phyloP scores from a whole-genome alignment of 2,113 vertebrate species.

The Ardeotis arabs region DNA sequence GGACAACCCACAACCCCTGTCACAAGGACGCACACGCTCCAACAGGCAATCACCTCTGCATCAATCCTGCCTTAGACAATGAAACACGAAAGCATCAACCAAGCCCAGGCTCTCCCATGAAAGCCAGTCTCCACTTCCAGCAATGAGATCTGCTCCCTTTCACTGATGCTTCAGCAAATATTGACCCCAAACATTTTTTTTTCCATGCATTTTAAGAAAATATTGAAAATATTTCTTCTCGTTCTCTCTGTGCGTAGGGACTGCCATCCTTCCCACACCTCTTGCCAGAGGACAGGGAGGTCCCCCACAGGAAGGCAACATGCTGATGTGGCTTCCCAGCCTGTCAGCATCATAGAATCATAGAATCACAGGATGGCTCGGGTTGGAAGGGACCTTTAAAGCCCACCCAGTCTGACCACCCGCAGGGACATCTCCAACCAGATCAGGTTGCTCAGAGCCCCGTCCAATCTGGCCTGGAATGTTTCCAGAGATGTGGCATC shows the following conservation, averaged over 20 bases:
- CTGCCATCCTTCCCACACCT: fast-evolving
- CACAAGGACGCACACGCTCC: fast-evolving
- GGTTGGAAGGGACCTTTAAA: not conserved
- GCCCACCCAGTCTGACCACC: fast-evolving
- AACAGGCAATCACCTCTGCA: not conserved
- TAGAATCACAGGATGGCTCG: not conserved
- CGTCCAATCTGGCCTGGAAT: fast-evolving
- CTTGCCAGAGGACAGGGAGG: not conserved
- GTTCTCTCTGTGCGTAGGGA: fast-evolving
- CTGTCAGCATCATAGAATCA: fast-evolving
- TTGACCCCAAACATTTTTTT: not conserved
- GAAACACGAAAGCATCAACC: not conserved
- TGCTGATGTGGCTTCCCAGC: not conserved
- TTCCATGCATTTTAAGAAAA: not conserved
- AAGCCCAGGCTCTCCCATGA: fast-evolving
- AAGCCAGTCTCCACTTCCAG: not conserved
- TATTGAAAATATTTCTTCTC: not conserved
- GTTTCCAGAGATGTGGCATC: not conserved
- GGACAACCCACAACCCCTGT: not conserved
- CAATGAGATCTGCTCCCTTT: not conserved
- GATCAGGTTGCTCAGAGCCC: not conserved
- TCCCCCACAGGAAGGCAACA: not conserved
- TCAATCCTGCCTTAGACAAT: not conserved
- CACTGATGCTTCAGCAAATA: not conserved
- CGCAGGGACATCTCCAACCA: not conserved